Evolutionary conservation across 2,888 invertebrate genomes (phyloP).

Genomic region (Zaprionus lineosus): DNA sequence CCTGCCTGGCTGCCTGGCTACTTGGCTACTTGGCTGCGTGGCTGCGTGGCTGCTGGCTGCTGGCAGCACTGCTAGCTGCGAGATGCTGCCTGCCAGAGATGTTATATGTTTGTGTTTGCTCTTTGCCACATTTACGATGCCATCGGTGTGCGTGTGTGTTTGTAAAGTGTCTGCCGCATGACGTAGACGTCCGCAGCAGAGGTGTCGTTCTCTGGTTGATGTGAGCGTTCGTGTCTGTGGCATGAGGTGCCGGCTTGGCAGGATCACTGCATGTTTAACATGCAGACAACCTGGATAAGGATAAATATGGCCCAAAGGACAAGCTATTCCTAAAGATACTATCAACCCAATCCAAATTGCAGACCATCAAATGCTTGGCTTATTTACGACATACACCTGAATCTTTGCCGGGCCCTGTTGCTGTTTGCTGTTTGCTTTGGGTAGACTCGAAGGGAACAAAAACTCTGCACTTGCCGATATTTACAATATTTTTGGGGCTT

Average conservation of each 20-base stretch:
- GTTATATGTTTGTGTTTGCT: constrained; percentile 27
- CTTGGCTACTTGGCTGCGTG: neutral
- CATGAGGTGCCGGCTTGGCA: constrained; percentile 5
- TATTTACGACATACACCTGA: constrained; percentile 6
- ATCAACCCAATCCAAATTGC: neutral
- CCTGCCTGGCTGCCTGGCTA: no score
- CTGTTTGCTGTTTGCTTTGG: constrained; percentile 22
- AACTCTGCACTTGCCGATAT: constrained; percentile 24
- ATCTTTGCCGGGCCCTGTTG: no score
- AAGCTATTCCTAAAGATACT: no score
- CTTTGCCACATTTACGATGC: constrained; percentile 23
- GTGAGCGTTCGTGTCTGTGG: neutral
- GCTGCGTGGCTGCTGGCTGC: constrained; percentile 1
- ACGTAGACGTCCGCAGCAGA: neutral
- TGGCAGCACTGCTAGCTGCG: neutral
- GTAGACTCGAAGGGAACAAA: constrained; percentile 23
- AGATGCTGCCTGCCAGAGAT: constrained; percentile 5
- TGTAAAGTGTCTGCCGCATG: constrained; percentile 21
- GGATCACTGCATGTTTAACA: constrained; percentile 24
- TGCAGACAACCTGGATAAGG: neutral
- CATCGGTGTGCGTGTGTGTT: constrained; percentile 5
- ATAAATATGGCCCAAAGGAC: neutral
- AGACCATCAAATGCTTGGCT: neutral
- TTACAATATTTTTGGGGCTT: constrained; percentile 25
- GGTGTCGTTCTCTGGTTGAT: neutral